These are phyloP conservation scores for Mus minutoides DNA, from an alignment of 2,797 vertebrate species.

Conservation along the genomic window DNA sequence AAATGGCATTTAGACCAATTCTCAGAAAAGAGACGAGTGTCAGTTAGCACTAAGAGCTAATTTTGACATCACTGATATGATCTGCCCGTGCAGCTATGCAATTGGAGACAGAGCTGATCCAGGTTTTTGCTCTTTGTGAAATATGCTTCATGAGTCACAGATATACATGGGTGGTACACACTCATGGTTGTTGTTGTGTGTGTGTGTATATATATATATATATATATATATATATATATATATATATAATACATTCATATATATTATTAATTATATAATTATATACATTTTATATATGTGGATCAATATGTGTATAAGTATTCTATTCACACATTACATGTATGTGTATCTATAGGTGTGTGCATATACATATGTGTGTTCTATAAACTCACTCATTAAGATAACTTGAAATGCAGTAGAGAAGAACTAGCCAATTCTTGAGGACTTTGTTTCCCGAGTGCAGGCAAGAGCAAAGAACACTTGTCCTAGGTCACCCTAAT, in stretches of 20 bases:
- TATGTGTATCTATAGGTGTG: not conserved
- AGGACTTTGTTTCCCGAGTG: not conserved
- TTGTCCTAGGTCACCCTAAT: not conserved
- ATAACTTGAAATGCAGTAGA: not conserved
- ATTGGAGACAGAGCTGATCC: not conserved
- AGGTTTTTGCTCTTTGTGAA: not conserved
- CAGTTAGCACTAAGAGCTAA: constrained; percentile 21
- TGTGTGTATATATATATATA: too few relatives aligned
- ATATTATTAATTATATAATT: too few relatives aligned
- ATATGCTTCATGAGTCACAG: not conserved
- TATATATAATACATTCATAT: too few relatives aligned
- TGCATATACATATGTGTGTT: not conserved
- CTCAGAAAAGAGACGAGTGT: constrained; percentile 9
- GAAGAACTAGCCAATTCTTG: not conserved
- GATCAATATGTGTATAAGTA: not conserved
- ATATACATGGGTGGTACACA: not conserved
- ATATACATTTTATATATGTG: too few relatives aligned
- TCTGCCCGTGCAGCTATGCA: not conserved
- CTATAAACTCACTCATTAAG: not conserved
- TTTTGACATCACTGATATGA: not conserved
- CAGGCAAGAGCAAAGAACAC: not conserved
- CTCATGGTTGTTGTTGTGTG: not conserved
- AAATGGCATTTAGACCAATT: not conserved
- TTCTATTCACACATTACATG: too few relatives aligned
- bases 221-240: too few relatives aligned